These are phyloP conservation scores for Lutjanus campechanus DNA, from an alignment of 2,797 vertebrate species.

Conservation along the genomic window DNA sequence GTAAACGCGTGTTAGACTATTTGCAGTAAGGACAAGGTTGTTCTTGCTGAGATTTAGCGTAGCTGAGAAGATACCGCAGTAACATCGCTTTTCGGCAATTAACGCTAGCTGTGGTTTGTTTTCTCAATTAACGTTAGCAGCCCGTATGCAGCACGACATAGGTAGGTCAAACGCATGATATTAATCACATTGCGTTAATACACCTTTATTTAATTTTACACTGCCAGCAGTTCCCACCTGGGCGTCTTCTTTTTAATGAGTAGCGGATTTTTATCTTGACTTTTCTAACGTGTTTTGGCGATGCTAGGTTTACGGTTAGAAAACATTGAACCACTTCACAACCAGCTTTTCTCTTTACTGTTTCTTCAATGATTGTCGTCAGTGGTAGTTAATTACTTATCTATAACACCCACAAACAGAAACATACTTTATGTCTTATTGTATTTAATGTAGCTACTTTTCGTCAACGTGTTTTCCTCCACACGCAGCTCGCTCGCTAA, in stretches of 20 bases:
- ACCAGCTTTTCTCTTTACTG: rapidly evolving
- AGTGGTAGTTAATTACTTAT: no score
- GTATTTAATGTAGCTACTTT: background rate
- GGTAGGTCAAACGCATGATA: background rate
- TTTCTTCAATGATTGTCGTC: no score
- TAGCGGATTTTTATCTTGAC: background rate
- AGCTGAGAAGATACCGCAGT: no score
- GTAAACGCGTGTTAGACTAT: rapidly evolving
- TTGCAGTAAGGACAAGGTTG: rapidly evolving
- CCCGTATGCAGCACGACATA: background rate
- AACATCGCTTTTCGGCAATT: background rate
- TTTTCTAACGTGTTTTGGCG: constrained; percentile 21
- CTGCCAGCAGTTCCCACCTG: rapidly evolving
- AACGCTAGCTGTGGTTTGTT: background rate
- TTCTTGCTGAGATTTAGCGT: background rate
- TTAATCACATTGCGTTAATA: background rate
- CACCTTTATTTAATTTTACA: background rate
- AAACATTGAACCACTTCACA: background rate
- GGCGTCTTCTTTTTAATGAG: rapidly evolving
- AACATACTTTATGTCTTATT: background rate
- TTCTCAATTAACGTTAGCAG: background rate
- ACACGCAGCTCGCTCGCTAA: background rate
- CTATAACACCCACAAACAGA: background rate
- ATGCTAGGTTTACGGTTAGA: background rate
- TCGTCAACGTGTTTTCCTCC: background rate